These are phyloP conservation scores for Diorhabda elongata DNA, from an alignment of 1,140 invertebrate species.

Conservation along the genomic window DNA sequence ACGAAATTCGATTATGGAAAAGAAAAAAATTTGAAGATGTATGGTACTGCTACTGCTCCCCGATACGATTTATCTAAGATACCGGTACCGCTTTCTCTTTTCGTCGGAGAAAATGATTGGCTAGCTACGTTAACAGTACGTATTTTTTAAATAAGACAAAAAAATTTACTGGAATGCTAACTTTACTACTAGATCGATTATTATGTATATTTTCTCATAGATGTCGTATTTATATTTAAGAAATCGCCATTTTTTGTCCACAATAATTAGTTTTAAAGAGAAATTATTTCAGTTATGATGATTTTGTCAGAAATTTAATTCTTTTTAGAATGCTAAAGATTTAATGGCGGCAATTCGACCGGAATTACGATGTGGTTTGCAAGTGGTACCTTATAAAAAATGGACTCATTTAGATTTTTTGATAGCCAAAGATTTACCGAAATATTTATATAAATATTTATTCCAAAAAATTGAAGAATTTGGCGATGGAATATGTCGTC, in stretches of 20 bases:
- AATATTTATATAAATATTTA: constrained; percentile 11
- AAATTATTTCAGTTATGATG: no score
- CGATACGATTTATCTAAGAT: constrained; percentile 55
- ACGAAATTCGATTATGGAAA: constrained; percentile 58
- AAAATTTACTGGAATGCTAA: no score
- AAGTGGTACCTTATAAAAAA: constrained; percentile 7
- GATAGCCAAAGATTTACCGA: constrained; percentile 9
- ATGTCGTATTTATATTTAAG: not conserved
- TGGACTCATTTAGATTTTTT: constrained; percentile 19
- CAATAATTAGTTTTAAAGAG: no score
- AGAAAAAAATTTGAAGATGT: constrained; percentile 50
- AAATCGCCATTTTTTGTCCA: no score
- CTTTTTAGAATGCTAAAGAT: constrained; percentile 11
- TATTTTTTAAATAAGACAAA: not conserved
- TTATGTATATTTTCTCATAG: not conserved
- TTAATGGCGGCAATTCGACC: constrained; percentile 6
- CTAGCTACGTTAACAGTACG: constrained; percentile 36
- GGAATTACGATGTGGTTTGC: constrained; percentile 7
- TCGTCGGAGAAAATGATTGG: constrained; percentile 54
- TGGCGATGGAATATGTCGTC: constrained; percentile 8
- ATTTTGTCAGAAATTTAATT: not conserved
- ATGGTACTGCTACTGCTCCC: constrained; percentile 50
- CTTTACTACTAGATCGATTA: no score
- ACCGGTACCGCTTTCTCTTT: constrained; percentile 52
- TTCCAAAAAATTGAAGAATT: constrained; percentile 13